Percentiles rank a stretch among this genome's conserved stretches.
These are phyloP conservation scores for Galendromus occidentalis DNA, from an alignment of 1,140 invertebrate genomes.

Conservation along the genomic window DNA sequence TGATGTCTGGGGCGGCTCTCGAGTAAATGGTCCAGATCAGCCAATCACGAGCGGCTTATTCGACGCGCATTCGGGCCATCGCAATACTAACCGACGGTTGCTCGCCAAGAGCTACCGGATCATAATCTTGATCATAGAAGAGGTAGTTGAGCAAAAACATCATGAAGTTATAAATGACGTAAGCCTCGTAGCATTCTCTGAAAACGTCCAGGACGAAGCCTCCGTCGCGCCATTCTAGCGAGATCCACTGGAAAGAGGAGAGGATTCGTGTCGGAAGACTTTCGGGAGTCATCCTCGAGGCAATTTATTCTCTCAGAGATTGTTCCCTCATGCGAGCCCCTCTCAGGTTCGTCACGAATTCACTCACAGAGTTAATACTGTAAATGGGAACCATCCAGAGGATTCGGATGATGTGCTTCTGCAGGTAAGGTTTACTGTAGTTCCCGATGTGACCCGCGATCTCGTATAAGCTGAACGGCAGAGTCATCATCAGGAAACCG, in stretches of 20 bases:
- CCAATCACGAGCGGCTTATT: too few relatives aligned
- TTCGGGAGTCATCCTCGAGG: slow-evolving; percentile 10
- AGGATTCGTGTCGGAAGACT: slow-evolving; percentile 18
- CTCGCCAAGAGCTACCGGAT: not conserved
- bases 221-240: slow-evolving; percentile 40
- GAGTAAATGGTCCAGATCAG: too few relatives aligned
- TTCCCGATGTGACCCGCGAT: slow-evolving; percentile 81
- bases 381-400: slow-evolving; percentile 97
- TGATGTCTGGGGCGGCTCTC: too few relatives aligned
- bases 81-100: not conserved
- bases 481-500: slow-evolving; percentile 64
- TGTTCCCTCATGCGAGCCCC: not conserved
- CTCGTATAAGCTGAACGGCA: slow-evolving; percentile 82
- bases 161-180: slow-evolving; percentile 92
- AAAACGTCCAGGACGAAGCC: slow-evolving; percentile 78
- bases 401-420: slow-evolving; percentile 85
- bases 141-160: slow-evolving; percentile 76
- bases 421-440: slow-evolving; percentile 74
- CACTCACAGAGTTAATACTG: slow-evolving; percentile 71
- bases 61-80: not conserved
- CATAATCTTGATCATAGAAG: slow-evolving; percentile 42
- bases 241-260: slow-evolving; percentile 38
- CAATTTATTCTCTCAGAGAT: slow-evolving; percentile 9
- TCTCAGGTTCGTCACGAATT: slow-evolving; percentile 12
- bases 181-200: slow-evolving; percentile 74